A percentile compares a stretch with the other conserved stretches of the same genome.
phyloP scores from a whole-genome alignment of 2,113 vertebrate species.

The Ctenodactylus gundi region DNA sequence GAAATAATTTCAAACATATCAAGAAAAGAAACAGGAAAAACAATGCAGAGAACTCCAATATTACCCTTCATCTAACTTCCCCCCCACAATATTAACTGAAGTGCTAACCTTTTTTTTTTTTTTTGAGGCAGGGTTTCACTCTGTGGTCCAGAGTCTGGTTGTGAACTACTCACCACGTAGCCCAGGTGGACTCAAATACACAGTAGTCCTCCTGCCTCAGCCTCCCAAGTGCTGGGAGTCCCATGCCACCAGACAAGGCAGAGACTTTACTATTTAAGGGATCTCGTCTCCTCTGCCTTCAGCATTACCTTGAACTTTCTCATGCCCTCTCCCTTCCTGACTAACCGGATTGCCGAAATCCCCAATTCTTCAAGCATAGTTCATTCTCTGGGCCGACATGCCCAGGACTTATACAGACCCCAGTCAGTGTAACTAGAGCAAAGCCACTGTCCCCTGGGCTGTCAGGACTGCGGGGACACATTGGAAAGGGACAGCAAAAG shows the following conservation, averaged over 20 bases:
- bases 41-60: background rate
- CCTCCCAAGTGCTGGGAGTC: too few relatives aligned
- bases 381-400: background rate
- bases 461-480: background rate
- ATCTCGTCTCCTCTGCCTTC: background rate
- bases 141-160: too few relatives aligned
- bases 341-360: background rate
- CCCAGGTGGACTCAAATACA: too few relatives aligned
- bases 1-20: conserved; percentile 19
- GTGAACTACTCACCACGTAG: too few relatives aligned
- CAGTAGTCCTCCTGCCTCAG: too few relatives aligned
- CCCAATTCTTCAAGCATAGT: background rate
- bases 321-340: background rate
- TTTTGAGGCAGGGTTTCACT: too few relatives aligned
- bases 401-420: background rate
- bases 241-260: too few relatives aligned
- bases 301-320: background rate
- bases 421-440: background rate
- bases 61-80: background rate
- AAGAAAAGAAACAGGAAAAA: conserved; percentile 11
- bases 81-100: background rate
- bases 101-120: conserved; percentile 13
- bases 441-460: background rate
- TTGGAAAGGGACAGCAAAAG: conserved; percentile 22
- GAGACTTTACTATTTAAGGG: background rate